phyloP scores from a whole-genome alignment of 2,113 vertebrate genomes.

The Nothocercus nigrocapillus region DNA sequence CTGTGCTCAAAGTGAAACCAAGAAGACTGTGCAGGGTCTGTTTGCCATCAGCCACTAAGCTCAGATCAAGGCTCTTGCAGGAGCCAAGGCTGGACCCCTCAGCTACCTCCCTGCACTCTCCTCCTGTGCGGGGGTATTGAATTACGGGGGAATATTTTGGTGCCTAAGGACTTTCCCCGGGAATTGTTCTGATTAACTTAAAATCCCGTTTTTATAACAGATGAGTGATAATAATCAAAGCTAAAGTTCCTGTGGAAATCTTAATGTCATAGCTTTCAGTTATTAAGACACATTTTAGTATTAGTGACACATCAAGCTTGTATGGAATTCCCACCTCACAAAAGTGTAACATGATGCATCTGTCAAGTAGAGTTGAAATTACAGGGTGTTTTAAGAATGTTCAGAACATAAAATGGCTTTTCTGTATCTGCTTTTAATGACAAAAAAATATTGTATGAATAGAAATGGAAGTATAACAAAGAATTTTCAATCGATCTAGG shows the following conservation, averaged over 20 bases:
- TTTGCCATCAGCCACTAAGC: not conserved
- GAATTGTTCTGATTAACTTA: not conserved
- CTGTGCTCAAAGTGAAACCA: not conserved
- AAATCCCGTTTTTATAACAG: not conserved
- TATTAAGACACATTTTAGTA: not conserved
- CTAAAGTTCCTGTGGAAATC: not conserved
- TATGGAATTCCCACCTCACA: not conserved
- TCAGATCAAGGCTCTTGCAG: not conserved
- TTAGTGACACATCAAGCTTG: not conserved
- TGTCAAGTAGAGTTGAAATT: slow-evolving; percentile 10
- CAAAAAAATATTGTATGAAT: slow-evolving; percentile 77
- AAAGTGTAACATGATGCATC: not conserved
- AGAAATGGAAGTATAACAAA: slow-evolving; percentile 77
- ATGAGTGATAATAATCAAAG: not conserved
- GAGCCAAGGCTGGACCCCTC: not conserved
- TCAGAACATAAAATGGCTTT: slow-evolving; percentile 19
- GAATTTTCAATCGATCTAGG: slow-evolving; percentile 32
- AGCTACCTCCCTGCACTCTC: not conserved
- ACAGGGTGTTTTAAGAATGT: slow-evolving; percentile 3
- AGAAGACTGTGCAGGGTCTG: not conserved
- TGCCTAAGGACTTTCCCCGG: not conserved
- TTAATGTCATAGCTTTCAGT: not conserved
- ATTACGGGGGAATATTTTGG: not conserved
- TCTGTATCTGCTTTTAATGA: slow-evolving; percentile 75
- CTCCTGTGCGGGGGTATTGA: not conserved